Conservation (phyloP, 2,888 invertebrate genomes). For the Embidobia sp. region DNA sequence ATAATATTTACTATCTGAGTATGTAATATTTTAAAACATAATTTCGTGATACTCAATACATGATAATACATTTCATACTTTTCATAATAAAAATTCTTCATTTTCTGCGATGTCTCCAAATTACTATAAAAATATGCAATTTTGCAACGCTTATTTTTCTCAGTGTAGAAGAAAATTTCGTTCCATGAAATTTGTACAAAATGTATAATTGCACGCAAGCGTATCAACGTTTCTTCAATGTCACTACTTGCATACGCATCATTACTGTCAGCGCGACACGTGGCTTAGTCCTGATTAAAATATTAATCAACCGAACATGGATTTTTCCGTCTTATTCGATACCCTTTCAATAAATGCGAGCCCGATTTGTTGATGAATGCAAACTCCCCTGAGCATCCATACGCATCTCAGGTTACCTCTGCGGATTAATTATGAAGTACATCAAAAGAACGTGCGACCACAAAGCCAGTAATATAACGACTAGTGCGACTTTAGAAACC, state of each 20-base stretch:
- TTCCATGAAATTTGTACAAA: too few relatives aligned
- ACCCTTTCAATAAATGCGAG: slow-evolving; percentile 79
- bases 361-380: slow-evolving; percentile 75
- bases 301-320: slow-evolving; percentile 76
- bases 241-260: slow-evolving; percentile 44
- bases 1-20: too few relatives aligned
- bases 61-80: too few relatives aligned
- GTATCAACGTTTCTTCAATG: slow-evolving; percentile 14
- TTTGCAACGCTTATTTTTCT: too few relatives aligned
- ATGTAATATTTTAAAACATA: too few relatives aligned
- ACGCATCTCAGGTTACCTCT: slow-evolving; percentile 80
- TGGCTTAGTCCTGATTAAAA: slow-evolving; percentile 79
- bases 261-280: slow-evolving; percentile 74
- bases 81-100: too few relatives aligned
- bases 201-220: too few relatives aligned
- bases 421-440: slow-evolving; percentile 80
- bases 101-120: too few relatives aligned
- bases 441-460: slow-evolving; percentile 80
- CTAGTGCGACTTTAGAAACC: slow-evolving; percentile 69
- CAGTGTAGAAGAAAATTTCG: too few relatives aligned
- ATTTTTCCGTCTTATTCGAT: slow-evolving; percentile 72
- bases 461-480: slow-evolving; percentile 78
- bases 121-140: too few relatives aligned
- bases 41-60: too few relatives aligned
- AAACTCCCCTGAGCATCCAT: slow-evolving; percentile 75